These are phyloP conservation scores for Athene noctua DNA, from an alignment of 2,113 vertebrate species.

Conservation along the genomic window DNA sequence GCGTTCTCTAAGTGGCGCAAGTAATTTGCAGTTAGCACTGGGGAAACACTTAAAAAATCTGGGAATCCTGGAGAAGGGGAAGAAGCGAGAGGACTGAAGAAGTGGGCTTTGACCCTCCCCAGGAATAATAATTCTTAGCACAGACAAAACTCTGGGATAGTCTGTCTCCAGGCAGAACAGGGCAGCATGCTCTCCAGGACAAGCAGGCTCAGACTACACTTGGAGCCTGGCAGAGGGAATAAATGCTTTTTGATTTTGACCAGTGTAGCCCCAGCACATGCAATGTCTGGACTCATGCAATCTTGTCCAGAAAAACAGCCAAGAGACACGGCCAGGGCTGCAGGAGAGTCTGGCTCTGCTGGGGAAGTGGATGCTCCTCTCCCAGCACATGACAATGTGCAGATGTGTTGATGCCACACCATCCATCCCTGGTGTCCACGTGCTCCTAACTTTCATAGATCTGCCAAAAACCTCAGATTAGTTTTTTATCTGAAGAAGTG, in stretches of 20 bases:
- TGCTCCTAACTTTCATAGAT: not conserved
- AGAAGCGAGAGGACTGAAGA: not conserved
- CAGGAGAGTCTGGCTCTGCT: not conserved
- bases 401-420: not conserved
- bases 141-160: not conserved
- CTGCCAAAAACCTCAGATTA: not conserved
- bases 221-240: not conserved
- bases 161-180: not conserved
- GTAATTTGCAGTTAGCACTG: not conserved
- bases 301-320: not conserved
- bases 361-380: not conserved
- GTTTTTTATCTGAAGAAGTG: not conserved
- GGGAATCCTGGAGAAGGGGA: not conserved
- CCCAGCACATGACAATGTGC: fast-evolving
- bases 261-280: fast-evolving
- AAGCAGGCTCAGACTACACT: not conserved
- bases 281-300: not conserved
- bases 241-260: not conserved
- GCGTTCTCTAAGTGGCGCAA: not conserved
- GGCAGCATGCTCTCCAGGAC: not conserved
- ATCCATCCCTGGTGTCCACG: fast-evolving
- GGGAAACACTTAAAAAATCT: not conserved
- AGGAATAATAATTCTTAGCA: not conserved
- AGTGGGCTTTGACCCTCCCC: not conserved
- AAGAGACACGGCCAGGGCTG: fast-evolving